Evolutionary conservation across 2,113 vertebrate genomes (phyloP), one percentile per base, ranked within the genome.

Genomic region (Otis tarda): DNA sequence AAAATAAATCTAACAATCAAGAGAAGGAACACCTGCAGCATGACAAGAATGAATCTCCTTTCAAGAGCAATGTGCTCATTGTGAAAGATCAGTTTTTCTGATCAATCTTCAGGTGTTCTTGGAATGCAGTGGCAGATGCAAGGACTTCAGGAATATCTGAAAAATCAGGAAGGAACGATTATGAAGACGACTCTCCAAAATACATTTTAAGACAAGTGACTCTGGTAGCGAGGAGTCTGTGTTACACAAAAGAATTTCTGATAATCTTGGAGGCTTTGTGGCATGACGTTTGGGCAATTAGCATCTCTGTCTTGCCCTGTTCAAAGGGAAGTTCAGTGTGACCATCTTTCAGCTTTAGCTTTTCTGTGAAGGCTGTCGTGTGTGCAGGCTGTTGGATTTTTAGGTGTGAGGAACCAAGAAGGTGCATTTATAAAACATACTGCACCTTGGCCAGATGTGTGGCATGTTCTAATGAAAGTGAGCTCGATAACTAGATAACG

Each of bases 281-380:
- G 20, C 0, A 0, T 69, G 27, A 12, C 1, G 1, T 79, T 79
- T 28, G 30, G 14, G 15, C 79, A 69, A 3, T 25, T 52, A 4
- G 31, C 7, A 8, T 63, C 37, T 7, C 1, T 63, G 47, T 21
- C 47, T 30, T 53, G 15, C 24, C 12, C 28, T n/a, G 4, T 52
- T 71, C 39, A 31, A 35, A 56, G 50, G 22, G 18, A 45, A 14
- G 18, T 14, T 84, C 17, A 27, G 25, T 5, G 7, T 39, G 56
- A 22, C 3, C 4, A 16, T 52, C 33, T 86, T 50, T 28, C 20
- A n/a, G 2, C 27, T 60, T 74, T 7, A 37, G 13, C 25, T 74
- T 28, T 90, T 52, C 68, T 23, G 28, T 52, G 16, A 50, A 60
- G 33, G 33, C 70, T 49, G 39, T 24, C 4, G 2, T 19, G 43